phyloP scores from a whole-genome alignment of 2,888 invertebrate genomes.

The Pollenia amentaria region DNA sequence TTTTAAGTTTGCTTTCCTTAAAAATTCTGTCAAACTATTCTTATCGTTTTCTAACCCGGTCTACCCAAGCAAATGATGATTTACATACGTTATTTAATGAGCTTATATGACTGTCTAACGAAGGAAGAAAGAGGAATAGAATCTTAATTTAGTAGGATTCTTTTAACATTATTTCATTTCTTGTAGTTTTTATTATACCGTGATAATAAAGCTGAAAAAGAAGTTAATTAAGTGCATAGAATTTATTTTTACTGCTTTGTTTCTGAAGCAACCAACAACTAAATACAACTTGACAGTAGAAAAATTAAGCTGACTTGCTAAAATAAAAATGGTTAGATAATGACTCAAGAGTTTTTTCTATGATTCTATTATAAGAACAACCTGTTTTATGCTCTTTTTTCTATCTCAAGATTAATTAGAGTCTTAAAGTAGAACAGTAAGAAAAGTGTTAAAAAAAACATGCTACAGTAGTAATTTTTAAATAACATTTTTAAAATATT shows the following conservation, averaged over 20 bases:
- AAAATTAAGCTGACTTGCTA: slow-evolving; percentile 37
- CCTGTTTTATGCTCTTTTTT: not conserved
- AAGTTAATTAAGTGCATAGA: slow-evolving; percentile 63
- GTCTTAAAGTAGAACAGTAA: not conserved
- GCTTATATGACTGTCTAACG: slow-evolving; percentile 20
- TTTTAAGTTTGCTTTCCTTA: slow-evolving; percentile 24
- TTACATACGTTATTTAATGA: slow-evolving; percentile 56
- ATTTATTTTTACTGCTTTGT: slow-evolving; percentile 4
- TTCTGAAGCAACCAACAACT: slow-evolving; percentile 9
- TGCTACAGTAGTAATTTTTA: not conserved
- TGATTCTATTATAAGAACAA: not conserved
- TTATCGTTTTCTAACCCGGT: not conserved
- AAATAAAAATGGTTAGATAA: slow-evolving; percentile 23
- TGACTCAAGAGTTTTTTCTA: not conserved
- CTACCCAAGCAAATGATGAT: slow-evolving; percentile 41
- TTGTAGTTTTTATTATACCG: slow-evolving; percentile 29
- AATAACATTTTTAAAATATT: not conserved
- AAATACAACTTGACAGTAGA: not conserved
- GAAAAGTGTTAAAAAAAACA: not conserved
- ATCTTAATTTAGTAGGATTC: slow-evolving; percentile 43
- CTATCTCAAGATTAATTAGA: slow-evolving; percentile 10
- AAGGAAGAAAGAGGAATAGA: slow-evolving; percentile 19
- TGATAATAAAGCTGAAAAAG: slow-evolving; percentile 54
- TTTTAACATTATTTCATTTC: slow-evolving; percentile 8
- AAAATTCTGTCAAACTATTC: slow-evolving; percentile 4